These are phyloP conservation scores for Patiria miniata DNA, from an alignment of 35 echinoderm and acorn worm species.

Conservation along the genomic window DNA sequence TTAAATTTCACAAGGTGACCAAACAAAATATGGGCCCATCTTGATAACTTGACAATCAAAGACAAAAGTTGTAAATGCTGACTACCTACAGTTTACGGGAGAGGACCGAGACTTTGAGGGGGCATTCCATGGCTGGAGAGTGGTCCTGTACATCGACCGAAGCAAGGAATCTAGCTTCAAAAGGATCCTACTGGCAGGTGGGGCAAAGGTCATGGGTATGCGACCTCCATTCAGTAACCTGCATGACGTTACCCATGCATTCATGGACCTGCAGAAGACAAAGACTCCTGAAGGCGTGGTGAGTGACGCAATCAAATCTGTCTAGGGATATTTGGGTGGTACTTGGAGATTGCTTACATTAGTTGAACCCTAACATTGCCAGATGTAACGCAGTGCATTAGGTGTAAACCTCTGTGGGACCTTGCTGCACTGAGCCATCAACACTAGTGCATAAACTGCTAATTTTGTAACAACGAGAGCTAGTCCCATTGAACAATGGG, in stretches of 20 bases:
- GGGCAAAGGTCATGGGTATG: conserved; percentile 65
- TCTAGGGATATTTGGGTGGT: neutral
- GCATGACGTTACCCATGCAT: conserved; percentile 72
- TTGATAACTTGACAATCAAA: no score
- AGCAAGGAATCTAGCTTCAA: conserved; percentile 82
- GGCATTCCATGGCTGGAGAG: conserved; percentile 85
- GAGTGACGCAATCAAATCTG: conserved; percentile 22
- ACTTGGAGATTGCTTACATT: neutral
- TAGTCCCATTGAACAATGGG: no score
- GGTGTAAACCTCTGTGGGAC: no score
- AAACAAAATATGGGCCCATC: no score
- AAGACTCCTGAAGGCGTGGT: conserved; percentile 56
- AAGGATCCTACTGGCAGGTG: conserved; percentile 80
- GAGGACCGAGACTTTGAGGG: conserved; percentile 10
- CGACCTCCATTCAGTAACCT: conserved; percentile 61
- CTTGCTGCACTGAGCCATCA: no score
- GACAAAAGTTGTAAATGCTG: no score
- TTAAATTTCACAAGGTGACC: no score
- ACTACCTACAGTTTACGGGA: no score
- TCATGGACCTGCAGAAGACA: conserved; percentile 68
- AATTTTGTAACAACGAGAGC: neutral
- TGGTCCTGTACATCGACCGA: conserved; percentile 76
- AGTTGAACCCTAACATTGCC: neutral
- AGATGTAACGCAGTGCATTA: neutral
- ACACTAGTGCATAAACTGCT: neutral